Percentiles rank a stretch among this genome's conserved stretches.
Evolutionary conservation across 2,113 vertebrate genomes (phyloP).

Genomic region (Parus major): DNA sequence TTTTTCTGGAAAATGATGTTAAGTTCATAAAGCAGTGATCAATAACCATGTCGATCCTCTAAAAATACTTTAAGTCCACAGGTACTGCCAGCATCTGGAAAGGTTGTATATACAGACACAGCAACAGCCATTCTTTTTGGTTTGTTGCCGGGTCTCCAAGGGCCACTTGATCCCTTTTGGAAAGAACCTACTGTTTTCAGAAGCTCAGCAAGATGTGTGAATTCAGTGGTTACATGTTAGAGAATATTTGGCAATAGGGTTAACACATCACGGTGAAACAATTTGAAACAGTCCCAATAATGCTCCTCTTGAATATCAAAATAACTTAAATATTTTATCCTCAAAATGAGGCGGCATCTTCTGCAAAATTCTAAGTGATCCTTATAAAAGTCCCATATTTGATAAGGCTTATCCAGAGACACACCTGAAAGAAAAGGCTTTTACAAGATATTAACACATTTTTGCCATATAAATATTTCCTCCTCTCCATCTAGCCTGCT

Average conservation of each 20-base stretch:
- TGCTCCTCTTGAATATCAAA: slow-evolving; percentile 89
- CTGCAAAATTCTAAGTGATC: slow-evolving; percentile 89
- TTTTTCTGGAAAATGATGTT: slow-evolving; percentile 80
- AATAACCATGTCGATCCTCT: slow-evolving; percentile 89
- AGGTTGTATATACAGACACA: slow-evolving; percentile 83
- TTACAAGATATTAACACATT: slow-evolving; percentile 89
- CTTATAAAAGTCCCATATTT: slow-evolving; percentile 90
- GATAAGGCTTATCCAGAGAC: slow-evolving; percentile 88
- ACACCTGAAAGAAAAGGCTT: slow-evolving; percentile 96
- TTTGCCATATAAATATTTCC: slow-evolving; percentile 78
- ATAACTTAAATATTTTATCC: slow-evolving; percentile 87
- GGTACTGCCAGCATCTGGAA: slow-evolving; percentile 87
- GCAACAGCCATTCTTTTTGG: slow-evolving; percentile 86
- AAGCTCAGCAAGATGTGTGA: slow-evolving; percentile 85
- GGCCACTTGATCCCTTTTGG: slow-evolving; percentile 84
- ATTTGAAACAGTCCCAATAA: slow-evolving; percentile 88
- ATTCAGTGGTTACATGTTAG: slow-evolving; percentile 84
- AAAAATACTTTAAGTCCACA: slow-evolving; percentile 88
- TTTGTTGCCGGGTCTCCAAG: slow-evolving; percentile 89
- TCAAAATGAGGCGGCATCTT: slow-evolving; percentile 90
- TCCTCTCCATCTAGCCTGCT: slow-evolving; percentile 77
- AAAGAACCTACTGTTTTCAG: slow-evolving; percentile 86
- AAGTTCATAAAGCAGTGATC: slow-evolving; percentile 89
- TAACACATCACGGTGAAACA: slow-evolving; percentile 85
- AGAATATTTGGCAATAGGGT: slow-evolving; percentile 83